phyloP scores from a whole-genome alignment of 30 jellyfish, hydroid and myxozoan species.

The Clytia hemisphaerica region DNA sequence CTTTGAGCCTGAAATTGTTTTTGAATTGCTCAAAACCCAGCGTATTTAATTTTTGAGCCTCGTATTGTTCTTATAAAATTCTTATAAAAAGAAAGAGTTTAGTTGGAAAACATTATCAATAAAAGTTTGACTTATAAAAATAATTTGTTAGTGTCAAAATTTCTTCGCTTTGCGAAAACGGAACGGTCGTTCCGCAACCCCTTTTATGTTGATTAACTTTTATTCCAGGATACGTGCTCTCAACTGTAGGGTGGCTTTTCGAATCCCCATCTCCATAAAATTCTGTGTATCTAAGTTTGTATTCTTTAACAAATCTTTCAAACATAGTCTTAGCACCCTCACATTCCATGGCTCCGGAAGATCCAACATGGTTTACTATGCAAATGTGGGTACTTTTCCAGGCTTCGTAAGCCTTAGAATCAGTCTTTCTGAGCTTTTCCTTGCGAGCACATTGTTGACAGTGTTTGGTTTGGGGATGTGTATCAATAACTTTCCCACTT shows the following conservation, averaged over 20 bases:
- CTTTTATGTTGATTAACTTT: no score
- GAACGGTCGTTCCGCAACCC: no score
- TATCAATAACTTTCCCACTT: slow-evolving; percentile 1
- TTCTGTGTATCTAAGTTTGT: neutral
- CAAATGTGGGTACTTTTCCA: slow-evolving; percentile 4
- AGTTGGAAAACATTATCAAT: no score
- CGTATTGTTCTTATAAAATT: no score
- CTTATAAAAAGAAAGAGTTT: no score
- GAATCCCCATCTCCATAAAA: slow-evolving; percentile 28
- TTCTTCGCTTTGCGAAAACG: neutral
- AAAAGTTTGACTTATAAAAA: no score
- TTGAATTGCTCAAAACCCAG: no score
- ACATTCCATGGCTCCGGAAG: slow-evolving; percentile 3
- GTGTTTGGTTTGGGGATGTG: neutral
- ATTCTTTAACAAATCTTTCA: neutral
- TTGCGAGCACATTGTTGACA: neutral
- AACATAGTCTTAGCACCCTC: neutral
- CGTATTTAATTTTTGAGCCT: no score
- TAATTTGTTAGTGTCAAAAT: no score
- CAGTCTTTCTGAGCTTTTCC: neutral
- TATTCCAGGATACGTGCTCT: slow-evolving; percentile 1
- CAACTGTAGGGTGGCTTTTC: slow-evolving; percentile 1
- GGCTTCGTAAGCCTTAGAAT: neutral
- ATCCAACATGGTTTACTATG: neutral
- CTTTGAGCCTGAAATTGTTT: no score